Base-by-base conservation (phyloP, 1,140 invertebrate genomes). In the Cydia strobilella region DNA sequence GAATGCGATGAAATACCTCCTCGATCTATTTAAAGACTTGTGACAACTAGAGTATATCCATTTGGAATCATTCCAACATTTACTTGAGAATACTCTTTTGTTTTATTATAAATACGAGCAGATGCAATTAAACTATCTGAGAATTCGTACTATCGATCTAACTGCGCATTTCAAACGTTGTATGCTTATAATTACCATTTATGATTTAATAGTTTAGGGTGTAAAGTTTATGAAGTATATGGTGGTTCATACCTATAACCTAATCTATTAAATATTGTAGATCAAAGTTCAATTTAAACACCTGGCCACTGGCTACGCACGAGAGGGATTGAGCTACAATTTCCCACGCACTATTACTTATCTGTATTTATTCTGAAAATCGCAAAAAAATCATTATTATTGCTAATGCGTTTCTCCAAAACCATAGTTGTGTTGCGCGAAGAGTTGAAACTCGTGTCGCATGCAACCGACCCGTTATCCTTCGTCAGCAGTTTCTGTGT, bases 381-480 rank as follows among this genome's bases (percentile, higher is more conserved):
- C 15, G n/a, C 48, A n/a, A 18, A 18, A 54, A 18, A 54, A 20
- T n/a, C 15, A 2, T 12, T 59, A 9, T 23, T 23, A 77, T 79
- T 42, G 78, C 74, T 81, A 81, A 3, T 1, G 54, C 54, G 6
- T 59, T 12, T 59, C 7, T 23, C 54, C 54, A 59, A 59, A 59
- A 23, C 20, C 6, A 59, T 59, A 23, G 20, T 59, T 18, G n/a
- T 7, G 51, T 54, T 59, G 54, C 54, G 20, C 54, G 54, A 59
- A 59, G 54, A 59, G 54, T 59, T 23, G 54, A 59, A 59, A 59
- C 20, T 59, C n/a, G 54, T 59, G 83, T 82, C 80, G 86, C 89
- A 90, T 84, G 83, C 86, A 85, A 90, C 80, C 76, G 80, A 87
- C 80, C 87, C 80, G 88, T 90, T 90, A 86, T 88, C 89, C 89